These are phyloP conservation scores for Protonemura montana DNA, from an alignment of 2,888 invertebrate genomes.

Conservation along the genomic window DNA sequence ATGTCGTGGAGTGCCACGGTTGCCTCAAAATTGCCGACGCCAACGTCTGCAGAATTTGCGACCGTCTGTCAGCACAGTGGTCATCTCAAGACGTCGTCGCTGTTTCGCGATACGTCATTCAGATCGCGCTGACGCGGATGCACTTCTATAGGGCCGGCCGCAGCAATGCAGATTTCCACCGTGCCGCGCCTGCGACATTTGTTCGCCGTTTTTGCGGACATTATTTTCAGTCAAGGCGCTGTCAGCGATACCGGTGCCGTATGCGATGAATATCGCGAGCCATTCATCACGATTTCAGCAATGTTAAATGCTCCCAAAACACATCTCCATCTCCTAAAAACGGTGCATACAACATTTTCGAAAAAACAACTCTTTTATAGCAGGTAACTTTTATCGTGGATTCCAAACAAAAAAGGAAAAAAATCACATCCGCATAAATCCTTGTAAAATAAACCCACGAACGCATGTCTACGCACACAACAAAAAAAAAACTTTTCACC, in stretches of 20 bases:
- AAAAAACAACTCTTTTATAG: not conserved
- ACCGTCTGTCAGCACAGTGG: not conserved
- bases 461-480: not conserved
- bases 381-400: not conserved
- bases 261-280: not conserved
- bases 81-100: not conserved
- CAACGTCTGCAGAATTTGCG: not conserved
- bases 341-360: not conserved
- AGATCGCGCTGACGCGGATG: not conserved
- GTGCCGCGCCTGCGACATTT: not conserved
- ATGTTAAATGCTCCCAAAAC: not conserved
- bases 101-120: not conserved
- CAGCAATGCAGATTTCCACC: not conserved
- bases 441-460: not conserved
- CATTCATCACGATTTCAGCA: not conserved
- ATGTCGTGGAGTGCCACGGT: not conserved
- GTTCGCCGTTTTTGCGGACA: not conserved
- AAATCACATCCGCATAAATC: not conserved
- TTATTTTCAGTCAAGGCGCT: not conserved
- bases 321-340: not conserved
- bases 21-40: not conserved
- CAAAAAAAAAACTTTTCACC: not conserved
- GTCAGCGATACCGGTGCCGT: not conserved
- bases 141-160: not conserved
- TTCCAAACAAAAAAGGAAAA: not conserved